These are phyloP conservation scores for Ophthalmolycus amberensis DNA, from an alignment of 2,113 vertebrate genomes.

Conservation along the genomic window DNA sequence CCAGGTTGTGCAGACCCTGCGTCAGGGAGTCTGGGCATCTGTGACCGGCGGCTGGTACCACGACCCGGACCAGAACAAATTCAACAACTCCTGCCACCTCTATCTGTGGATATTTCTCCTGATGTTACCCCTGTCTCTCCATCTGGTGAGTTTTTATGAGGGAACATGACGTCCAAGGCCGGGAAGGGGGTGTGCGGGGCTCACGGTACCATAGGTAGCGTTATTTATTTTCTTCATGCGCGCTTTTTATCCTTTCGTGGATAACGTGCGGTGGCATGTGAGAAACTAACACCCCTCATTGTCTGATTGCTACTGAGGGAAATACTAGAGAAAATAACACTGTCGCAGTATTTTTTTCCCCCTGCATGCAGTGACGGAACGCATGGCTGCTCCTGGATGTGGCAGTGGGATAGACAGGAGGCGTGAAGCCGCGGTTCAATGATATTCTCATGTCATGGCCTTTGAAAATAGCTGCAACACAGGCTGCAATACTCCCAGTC, in stretches of 20 bases:
- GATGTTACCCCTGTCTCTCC: conserved; percentile 90
- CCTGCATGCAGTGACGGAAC: conserved; percentile 68
- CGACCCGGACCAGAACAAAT: conserved; percentile 95
- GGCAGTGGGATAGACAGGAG: conserved; percentile 27
- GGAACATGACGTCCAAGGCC: conserved; percentile 67
- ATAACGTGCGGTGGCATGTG: conserved; percentile 1
- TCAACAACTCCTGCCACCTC: conserved; percentile 96
- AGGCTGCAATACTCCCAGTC: conserved; percentile 4
- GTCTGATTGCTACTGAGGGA: conserved; percentile 28
- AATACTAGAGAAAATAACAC: conserved; percentile 25
- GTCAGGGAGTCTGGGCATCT: conserved; percentile 96
- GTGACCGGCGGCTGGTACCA: conserved; percentile 96
- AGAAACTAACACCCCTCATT: conserved; percentile 1
- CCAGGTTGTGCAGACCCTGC: conserved; percentile 90
- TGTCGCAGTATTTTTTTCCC: conserved; percentile 81
- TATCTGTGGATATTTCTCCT: conserved; percentile 97
- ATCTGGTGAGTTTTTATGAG: conserved; percentile 89
- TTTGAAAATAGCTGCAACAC: conserved; percentile 20
- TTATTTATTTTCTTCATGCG: conserved; percentile 1
- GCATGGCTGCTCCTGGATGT: conserved; percentile 72
- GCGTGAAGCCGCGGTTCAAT: conserved; percentile 19
- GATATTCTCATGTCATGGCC: conserved; percentile 26
- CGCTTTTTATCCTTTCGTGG: background rate
- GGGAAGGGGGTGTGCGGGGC: conserved; percentile 44
- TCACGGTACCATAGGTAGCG: conserved; percentile 17